Evolutionary conservation across 2,888 invertebrate genomes (phyloP).

Genomic region (Adineta ricciae): DNA sequence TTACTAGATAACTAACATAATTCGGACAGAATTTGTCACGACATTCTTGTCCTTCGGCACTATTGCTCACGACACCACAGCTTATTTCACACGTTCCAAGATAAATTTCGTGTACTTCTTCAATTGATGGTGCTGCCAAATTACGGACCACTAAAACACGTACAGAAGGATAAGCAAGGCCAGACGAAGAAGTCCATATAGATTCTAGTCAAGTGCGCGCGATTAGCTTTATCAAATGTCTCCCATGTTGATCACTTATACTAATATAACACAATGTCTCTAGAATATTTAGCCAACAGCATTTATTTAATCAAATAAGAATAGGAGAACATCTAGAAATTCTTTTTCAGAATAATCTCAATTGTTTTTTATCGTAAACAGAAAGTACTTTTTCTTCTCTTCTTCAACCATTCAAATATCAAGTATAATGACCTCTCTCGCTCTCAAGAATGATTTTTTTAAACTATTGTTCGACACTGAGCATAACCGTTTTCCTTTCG

Average conservation of each 20-base stretch:
- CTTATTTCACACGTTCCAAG: not conserved
- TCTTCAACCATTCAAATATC: not conserved
- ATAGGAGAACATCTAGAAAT: too few relatives aligned
- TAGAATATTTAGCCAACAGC: not conserved
- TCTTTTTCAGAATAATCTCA: too few relatives aligned
- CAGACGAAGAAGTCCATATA: too few relatives aligned
- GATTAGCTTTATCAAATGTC: too few relatives aligned
- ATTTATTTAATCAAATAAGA: not conserved
- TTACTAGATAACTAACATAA: slow-evolving; percentile 4
- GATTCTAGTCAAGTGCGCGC: too few relatives aligned
- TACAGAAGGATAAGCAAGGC: too few relatives aligned
- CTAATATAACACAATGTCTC: too few relatives aligned
- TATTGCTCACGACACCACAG: not conserved
- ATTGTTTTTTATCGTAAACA: not conserved
- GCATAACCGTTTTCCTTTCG: too few relatives aligned
- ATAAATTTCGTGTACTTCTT: not conserved
- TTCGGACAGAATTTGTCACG: not conserved
- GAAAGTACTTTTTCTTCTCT: not conserved
- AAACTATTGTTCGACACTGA: not conserved
- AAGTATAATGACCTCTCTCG: not conserved
- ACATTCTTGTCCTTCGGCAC: not conserved
- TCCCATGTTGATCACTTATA: too few relatives aligned
- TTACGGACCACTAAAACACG: not conserved
- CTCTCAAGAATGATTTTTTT: not conserved
- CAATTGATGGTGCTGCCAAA: not conserved